These are phyloP conservation scores for Promerops cafer DNA, from an alignment of 2,113 vertebrate genomes.

Conservation along the genomic window DNA sequence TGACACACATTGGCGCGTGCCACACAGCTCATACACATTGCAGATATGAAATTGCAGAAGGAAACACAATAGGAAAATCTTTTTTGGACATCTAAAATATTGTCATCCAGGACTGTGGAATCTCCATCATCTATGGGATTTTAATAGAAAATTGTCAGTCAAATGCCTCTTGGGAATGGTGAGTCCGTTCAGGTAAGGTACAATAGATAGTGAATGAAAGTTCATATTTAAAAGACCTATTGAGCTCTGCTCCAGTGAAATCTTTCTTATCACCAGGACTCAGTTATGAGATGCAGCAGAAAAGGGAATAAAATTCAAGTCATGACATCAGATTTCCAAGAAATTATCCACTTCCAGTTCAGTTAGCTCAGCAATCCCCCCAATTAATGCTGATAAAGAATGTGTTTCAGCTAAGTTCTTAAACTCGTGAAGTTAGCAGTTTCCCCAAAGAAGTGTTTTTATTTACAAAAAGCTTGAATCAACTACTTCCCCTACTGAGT, in stretches of 20 bases:
- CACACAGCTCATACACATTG: not conserved
- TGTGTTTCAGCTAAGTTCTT: not conserved
- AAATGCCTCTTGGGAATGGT: not conserved
- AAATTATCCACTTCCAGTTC: not conserved
- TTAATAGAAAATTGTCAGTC: not conserved
- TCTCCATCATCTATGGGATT: not conserved
- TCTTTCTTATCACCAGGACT: not conserved
- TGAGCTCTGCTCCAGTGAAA: not conserved
- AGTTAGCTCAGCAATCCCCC: not conserved
- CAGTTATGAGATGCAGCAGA: not conserved
- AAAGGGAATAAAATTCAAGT: not conserved
- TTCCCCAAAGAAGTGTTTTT: not conserved
- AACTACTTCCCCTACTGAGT: not conserved
- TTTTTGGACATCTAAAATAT: not conserved
- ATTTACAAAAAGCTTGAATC: not conserved
- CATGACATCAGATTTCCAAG: not conserved
- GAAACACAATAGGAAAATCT: not conserved
- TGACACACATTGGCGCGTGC: rapidly evolving
- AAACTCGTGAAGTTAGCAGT: not conserved
- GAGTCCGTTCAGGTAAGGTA: not conserved
- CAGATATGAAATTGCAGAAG: not conserved
- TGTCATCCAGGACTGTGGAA: not conserved
- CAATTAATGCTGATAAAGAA: not conserved
- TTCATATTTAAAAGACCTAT: not conserved
- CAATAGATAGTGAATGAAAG: not conserved